Percentiles rank a stretch among this genome's conserved stretches.
These are phyloP conservation scores for Acropora tenuis DNA, from an alignment of 64 coral and sea anemone genomes.

Conservation along the genomic window DNA sequence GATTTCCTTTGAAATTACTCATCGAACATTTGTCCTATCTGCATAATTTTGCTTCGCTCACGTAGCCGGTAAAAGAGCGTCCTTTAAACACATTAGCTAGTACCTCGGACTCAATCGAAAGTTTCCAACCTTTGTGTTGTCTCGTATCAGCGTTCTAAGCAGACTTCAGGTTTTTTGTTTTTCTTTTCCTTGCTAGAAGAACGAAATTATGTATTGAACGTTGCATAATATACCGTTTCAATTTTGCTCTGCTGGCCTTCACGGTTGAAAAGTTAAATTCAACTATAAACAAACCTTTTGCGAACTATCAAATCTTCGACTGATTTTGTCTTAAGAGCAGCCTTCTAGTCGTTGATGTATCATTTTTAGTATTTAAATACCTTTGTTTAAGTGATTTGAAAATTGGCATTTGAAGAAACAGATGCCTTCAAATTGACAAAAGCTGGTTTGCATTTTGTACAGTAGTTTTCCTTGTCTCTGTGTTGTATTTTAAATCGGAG, in stretches of 20 bases:
- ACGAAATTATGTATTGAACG: not conserved
- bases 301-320: not conserved
- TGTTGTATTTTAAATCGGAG: too few species aligned
- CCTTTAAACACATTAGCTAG: not conserved
- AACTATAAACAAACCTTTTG: conserved; percentile 23
- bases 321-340: not conserved
- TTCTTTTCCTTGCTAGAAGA: not conserved
- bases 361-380: too few species aligned
- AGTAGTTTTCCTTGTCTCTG: too few species aligned
- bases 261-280: conserved; percentile 1
- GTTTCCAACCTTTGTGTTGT: not conserved
- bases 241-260: not conserved
- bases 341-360: not conserved
- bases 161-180: not conserved
- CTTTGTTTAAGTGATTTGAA: not conserved
- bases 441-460: too few species aligned
- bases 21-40: not conserved
- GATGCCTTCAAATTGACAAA: not conserved
- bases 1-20: not conserved
- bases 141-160: not conserved
- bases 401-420: not conserved
- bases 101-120: not conserved
- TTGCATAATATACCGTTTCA: too few species aligned
- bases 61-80: conserved; percentile 14
- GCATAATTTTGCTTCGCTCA: conserved; percentile 34